Base-by-base conservation (phyloP, 2,797 vertebrate genomes). In the Cuculus canorus region DNA sequence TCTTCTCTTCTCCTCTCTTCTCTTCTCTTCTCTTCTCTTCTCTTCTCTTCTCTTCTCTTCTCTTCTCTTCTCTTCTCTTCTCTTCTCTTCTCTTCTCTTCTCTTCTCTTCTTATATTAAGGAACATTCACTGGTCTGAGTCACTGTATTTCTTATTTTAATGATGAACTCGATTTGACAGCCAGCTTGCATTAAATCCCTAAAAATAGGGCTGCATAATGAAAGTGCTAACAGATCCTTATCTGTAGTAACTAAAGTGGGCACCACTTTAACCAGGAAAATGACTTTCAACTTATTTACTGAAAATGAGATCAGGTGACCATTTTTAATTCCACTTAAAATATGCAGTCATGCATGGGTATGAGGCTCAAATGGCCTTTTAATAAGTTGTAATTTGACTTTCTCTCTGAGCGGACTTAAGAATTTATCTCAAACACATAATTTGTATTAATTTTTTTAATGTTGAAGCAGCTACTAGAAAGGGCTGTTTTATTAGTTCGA, bases 311-410 rank as follows among this genome's bases (percentile, higher is more conserved):
- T 93, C 73, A 86, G 68, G 52, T 92, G 47, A 59, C 28, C 61
- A 37, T 87, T 90, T 71, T 78, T 92, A 93, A 91, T 96, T 97
- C 53, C 47, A 30, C 56, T 82, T 78, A 57, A 92, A 96, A 84
- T 60, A 92, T 16, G 48, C 37, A 77, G 45, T 66, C 79, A 76
- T 75, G 64, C 66, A 78, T 65, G 48, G 24, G 22, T 32, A 70
- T 87, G 71, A 96, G 50, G 35, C 54, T 95, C 63, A 93, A 63
- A 81, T 92, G 57, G 71, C 43, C 92, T 95, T 84, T 85, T 79
- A 94, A 78, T 94, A 96, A 93, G 43, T 91, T 78, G 30, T 73
- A 90, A 89, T 94, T 94, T 79, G 61, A 35, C 88, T 95, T 94
- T 89, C 66, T 93, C 25, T 65, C 88, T 47, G 17, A 96, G 45